Base-by-base conservation (phyloP, 2,888 invertebrate genomes). In the Epistrophe grossulariae region DNA sequence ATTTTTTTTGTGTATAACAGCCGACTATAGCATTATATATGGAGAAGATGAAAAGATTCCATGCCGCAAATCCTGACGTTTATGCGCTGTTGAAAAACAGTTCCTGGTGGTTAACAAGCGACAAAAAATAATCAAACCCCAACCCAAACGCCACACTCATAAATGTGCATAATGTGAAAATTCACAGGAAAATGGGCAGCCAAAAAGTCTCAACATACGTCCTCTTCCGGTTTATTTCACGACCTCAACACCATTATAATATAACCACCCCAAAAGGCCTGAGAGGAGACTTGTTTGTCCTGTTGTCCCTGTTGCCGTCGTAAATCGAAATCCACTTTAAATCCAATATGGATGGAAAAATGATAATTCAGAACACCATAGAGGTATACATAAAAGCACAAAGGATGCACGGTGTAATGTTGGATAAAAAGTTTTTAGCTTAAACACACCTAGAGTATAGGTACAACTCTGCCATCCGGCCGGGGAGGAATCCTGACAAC, bases 271-370 rank as follows among this genome's bases (percentile, higher is more conserved):
- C 17, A 55, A 11, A 55, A 35, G 60, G 24, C 52, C 48, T 2
- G 24, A 24, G 24, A 3, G 3, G 24, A 35, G 31, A 15, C 62
- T 55, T 52, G 40, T 24, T 31, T 64, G 10, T 57, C 59, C 19
- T 73, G 15, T n/a, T n/a, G n/a, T n/a, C 24, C 55, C 76, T 19
- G 11, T 7, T 55, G 50, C 60, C 70, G 50, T 50, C 38, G 70
- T 70, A 70, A 70, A 70, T 43, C 17, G 62, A 77, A 81, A 66
- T 71, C 81, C 57, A 78, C 82, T 82, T 82, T 66, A 64, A 79
- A 73, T 48, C 45, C 83, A 70, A 68, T 83, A 43, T 70, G 28
- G 70, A 79, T 62, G 60, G 60, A 31, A 80, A 71, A 79, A 71
- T 38, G 40, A 59, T 71, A 71, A 74, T 70, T 59, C 64, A 72